Base-by-base conservation (phyloP, 1,140 invertebrate genomes). In the Drosophila obscura region DNA sequence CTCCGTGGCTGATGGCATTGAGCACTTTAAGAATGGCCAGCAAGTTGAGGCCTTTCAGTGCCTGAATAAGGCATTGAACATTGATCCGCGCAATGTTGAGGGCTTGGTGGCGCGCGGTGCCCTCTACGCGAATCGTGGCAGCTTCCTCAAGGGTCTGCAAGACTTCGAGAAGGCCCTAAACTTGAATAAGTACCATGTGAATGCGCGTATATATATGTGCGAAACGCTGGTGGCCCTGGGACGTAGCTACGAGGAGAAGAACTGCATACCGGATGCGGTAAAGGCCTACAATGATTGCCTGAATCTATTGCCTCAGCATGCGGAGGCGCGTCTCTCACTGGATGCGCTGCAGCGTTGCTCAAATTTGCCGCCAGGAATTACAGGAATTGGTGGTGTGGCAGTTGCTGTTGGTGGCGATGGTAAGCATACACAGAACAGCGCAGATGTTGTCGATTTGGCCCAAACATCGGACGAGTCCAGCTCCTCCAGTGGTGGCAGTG, bases 21-120 rank as follows among this genome's bases (percentile, higher is more conserved):
- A 96, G 89, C 95, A 97, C 93, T 98, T 98, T 93, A 99, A 98
- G 93, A 94, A 95, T 60, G 97, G 97, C 44, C 94, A 96, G 83
- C 95, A 97, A 87, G 94, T 96, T 5, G 97, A 99, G 93, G 98
- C 98, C 44, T 98, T 98, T 93, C 97, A 98, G 91, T 97, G 97
- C 88, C 93, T 99, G 1, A 99, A 98, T 92, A 97, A 97, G 93
- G 97, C 97, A 2, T 92, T 99, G 2, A 96, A 95, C 89, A 98
- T 99, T 80, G 98, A 99, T 93, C 95, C 96, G 7, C 94, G 95
- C 73, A 99, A 98, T 93, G 97, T 98, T 1, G 98, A 99, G 93
- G 98, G 97, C 49, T 93, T 98, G 46, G 97, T 98, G 0, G 98
- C 98, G 9, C 94, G 97, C 91, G 98, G 97, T 75, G 97, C 97